phyloP scores from a whole-genome alignment of 1,140 invertebrate species.

The Brachionus asplanchnoidis region DNA sequence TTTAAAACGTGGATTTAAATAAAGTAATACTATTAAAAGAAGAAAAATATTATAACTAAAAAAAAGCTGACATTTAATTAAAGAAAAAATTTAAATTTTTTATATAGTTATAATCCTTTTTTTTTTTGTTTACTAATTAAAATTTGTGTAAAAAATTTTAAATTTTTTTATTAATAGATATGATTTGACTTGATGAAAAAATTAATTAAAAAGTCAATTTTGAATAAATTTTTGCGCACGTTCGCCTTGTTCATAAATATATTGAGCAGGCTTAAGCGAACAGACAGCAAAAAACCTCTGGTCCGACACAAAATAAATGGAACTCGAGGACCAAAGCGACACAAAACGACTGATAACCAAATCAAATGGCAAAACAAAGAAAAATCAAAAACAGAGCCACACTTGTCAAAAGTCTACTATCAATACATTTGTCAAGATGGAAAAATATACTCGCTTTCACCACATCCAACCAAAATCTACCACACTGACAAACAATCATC shows the following conservation, averaged over 20 bases:
- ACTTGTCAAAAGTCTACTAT: not conserved
- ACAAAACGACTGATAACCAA: not conserved
- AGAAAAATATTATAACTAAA: too few species aligned
- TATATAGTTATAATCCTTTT: too few species aligned
- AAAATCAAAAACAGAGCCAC: not conserved
- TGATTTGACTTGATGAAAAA: constrained; percentile 8
- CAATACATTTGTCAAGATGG: constrained; percentile 21
- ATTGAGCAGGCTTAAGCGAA: not conserved
- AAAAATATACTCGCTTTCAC: not conserved
- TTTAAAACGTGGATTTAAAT: too few species aligned
- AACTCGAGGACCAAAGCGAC: not conserved
- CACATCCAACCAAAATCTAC: not conserved
- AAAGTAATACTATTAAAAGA: too few species aligned
- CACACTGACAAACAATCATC: not conserved
- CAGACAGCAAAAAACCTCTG: not conserved
- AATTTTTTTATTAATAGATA: not conserved
- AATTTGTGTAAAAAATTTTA: not conserved
- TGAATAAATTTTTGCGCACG: constrained; percentile 6
- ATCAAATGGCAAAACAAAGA: not conserved
- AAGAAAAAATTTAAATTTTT: too few species aligned
- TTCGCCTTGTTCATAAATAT: not conserved
- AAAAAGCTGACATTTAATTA: too few species aligned
- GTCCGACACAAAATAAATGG: not conserved
- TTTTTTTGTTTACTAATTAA: not conserved
- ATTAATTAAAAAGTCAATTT: constrained; percentile 26